phyloP scores from a whole-genome alignment of 2,797 vertebrate species.

The Kryptopterus vitreolus region DNA sequence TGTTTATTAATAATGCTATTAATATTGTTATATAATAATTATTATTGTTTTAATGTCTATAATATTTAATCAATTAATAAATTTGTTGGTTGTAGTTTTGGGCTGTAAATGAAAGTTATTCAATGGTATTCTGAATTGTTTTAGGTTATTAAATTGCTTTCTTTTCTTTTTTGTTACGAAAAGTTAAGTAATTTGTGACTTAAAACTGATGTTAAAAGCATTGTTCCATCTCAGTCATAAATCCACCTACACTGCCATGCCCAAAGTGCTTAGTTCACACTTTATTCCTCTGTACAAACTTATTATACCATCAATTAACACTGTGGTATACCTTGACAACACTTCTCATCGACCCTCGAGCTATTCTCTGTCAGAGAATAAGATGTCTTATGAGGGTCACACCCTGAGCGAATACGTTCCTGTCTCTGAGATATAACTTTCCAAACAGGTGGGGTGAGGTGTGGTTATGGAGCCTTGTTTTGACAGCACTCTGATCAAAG shows the following conservation, averaged over 20 bases:
- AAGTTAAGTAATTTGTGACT: not conserved
- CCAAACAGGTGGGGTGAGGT: conserved; percentile 31
- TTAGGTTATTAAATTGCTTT: not conserved
- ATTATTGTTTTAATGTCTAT: too few relatives aligned
- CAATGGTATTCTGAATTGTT: not conserved
- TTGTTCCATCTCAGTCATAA: conserved; percentile 9
- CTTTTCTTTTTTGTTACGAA: too few relatives aligned
- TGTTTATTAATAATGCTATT: too few relatives aligned
- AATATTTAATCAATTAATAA: not conserved
- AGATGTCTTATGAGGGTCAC: conserved; percentile 13
- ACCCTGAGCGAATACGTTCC: conserved; percentile 31
- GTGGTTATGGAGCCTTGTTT: conserved; percentile 25
- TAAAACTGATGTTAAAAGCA: not conserved
- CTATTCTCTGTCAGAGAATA: conserved; percentile 18
- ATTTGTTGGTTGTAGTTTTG: not conserved
- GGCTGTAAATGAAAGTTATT: not conserved
- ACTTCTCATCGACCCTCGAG: conserved; percentile 9
- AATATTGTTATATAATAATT: too few relatives aligned
- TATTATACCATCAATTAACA: conserved; percentile 46
- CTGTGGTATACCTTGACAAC: conserved; percentile 1
- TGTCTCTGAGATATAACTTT: conserved; percentile 34
- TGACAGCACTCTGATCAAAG: conserved; percentile 45
- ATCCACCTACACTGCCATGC: conserved; percentile 10
- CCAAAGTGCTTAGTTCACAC: conserved; percentile 28
- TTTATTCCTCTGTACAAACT: conserved; percentile 31